phyloP scores from a whole-genome alignment of 2,797 vertebrate genomes.

The Octomys mimax region DNA sequence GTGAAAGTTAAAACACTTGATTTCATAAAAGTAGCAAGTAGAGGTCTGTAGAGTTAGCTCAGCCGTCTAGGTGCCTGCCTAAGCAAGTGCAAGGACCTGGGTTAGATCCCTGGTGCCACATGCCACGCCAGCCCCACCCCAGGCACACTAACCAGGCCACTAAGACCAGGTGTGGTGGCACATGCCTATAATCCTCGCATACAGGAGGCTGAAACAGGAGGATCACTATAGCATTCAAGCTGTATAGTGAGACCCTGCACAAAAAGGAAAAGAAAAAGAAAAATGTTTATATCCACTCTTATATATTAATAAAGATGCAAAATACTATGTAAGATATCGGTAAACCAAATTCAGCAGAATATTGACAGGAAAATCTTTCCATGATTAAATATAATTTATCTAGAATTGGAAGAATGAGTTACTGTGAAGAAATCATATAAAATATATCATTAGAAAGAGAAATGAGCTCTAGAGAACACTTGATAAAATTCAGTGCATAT shows the following conservation, averaged over 20 bases:
- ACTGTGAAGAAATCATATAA: conserved; percentile 29
- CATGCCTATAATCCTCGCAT: too few species aligned
- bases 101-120: too few species aligned
- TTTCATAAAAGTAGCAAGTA: not conserved
- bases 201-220: too few species aligned
- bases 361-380: not conserved
- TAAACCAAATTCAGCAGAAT: not conserved
- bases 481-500: conserved; percentile 48
- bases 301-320: conserved; percentile 19
- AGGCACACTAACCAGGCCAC: too few species aligned
- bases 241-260: too few species aligned
- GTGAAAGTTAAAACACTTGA: not conserved
- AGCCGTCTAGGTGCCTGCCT: too few species aligned
- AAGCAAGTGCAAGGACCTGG: too few species aligned
- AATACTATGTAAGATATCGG: not conserved
- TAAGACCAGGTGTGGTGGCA: too few species aligned
- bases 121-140: too few species aligned
- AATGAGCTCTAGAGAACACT: conserved; percentile 47
- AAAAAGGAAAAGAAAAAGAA: too few species aligned
- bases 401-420: not conserved
- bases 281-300: not conserved
- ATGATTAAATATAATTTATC: conserved; percentile 22
- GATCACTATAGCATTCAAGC: too few species aligned
- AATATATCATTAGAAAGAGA: conserved; percentile 15
- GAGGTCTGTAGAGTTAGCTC: too few species aligned